Evolutionary conservation across 2,113 vertebrate species (phyloP).

Genomic region (Onychorhynchus coronatus): DNA sequence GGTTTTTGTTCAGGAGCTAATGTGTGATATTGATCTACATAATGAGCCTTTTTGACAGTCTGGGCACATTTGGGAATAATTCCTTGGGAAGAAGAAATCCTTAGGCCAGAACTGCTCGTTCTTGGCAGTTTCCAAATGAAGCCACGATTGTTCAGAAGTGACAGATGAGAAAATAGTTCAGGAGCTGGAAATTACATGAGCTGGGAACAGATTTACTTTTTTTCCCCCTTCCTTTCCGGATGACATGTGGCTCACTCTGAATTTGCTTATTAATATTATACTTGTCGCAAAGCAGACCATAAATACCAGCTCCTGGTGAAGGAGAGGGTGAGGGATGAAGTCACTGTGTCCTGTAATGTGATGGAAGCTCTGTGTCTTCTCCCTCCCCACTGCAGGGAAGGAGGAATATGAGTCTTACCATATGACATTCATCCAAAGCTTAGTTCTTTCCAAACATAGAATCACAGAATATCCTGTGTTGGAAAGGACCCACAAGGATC

Average conservation of each 20-base stretch:
- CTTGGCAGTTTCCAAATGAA: neutral
- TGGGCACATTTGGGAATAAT: conserved; percentile 28
- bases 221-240: neutral
- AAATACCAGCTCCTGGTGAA: neutral
- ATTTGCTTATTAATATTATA: neutral
- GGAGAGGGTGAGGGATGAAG: neutral
- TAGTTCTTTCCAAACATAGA: rapidly evolving
- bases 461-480: neutral
- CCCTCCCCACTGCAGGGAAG: neutral
- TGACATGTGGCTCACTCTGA: neutral
- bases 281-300: neutral
- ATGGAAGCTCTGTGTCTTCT: neutral
- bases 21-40: conserved; percentile 25
- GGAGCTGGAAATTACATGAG: conserved; percentile 9
- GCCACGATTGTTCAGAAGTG: conserved; percentile 32
- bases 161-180: conserved; percentile 27
- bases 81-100: conserved; percentile 35
- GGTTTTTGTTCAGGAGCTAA: conserved; percentile 17
- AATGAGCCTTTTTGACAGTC: conserved; percentile 50
- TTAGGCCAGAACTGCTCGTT: conserved; percentile 46
- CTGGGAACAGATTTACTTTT: neutral
- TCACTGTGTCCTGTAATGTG: neutral
- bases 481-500: neutral
- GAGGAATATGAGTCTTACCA: neutral
- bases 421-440: neutral